Conservation (phyloP, 2,888 invertebrate species). For the Polydrusus tereticollis region DNA sequence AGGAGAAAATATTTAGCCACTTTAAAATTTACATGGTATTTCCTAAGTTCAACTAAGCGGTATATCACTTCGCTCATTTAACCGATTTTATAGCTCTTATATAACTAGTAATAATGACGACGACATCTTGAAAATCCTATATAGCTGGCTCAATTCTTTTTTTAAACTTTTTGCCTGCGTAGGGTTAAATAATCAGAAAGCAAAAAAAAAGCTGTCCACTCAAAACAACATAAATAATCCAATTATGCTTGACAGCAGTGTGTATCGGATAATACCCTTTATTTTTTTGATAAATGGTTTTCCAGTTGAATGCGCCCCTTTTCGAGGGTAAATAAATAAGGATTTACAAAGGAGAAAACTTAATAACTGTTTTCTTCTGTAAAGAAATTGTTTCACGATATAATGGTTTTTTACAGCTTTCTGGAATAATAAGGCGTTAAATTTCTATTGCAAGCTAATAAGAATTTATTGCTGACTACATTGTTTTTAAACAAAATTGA, state of each 20-base stretch:
- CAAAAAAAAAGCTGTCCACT: conserved; percentile 6
- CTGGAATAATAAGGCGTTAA: background rate
- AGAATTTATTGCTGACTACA: background rate
- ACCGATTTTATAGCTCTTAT: too few relatives aligned
- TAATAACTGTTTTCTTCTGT: conserved; percentile 17
- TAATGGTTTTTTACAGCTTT: background rate
- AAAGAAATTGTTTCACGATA: conserved; percentile 11
- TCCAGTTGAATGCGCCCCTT: conserved; percentile 29
- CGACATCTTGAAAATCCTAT: too few relatives aligned
- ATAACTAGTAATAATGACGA: too few relatives aligned
- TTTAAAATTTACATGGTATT: too few relatives aligned
- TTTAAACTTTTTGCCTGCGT: background rate
- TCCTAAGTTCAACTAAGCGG: too few relatives aligned
- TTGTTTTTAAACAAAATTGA: background rate
- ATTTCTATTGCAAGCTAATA: background rate
- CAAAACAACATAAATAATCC: conserved; percentile 30
- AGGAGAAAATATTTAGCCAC: too few relatives aligned
- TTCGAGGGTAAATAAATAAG: conserved; percentile 28
- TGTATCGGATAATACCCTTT: conserved; percentile 17
- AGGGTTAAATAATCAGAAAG: conserved; percentile 5
- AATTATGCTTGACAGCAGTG: conserved; percentile 9
- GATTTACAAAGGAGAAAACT: conserved; percentile 36
- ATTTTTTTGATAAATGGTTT: conserved; percentile 40
- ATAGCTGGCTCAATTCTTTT: background rate
- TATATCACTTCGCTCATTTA: too few relatives aligned